A percentile compares a stretch with the other conserved stretches of the same genome.
phyloP scores from a whole-genome alignment of 2,888 invertebrate genomes.

The Erebia palarica region DNA sequence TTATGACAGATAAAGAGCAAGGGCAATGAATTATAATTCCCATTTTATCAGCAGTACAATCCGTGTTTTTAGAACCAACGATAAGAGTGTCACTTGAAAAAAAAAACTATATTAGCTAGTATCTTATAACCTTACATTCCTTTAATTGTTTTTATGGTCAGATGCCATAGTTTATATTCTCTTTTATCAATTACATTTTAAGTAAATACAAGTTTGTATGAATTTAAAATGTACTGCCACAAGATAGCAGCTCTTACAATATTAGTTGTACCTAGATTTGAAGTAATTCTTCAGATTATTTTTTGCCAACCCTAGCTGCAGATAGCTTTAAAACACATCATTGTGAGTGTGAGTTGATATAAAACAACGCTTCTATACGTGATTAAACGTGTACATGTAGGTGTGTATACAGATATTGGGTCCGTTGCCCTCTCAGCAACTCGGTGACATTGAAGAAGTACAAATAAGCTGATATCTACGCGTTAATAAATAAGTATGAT shows the following conservation, averaged over 20 bases:
- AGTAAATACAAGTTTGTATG: background rate
- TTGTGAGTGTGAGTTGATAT: slow-evolving; percentile 37
- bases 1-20: slow-evolving; percentile 59
- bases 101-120: no score
- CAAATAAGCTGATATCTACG: slow-evolving; percentile 75
- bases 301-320: slow-evolving; percentile 44
- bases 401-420: slow-evolving; percentile 67
- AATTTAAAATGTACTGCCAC: background rate
- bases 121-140: background rate
- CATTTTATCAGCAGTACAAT: slow-evolving; percentile 37
- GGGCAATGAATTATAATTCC: slow-evolving; percentile 72
- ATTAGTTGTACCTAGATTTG: background rate
- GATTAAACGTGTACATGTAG: slow-evolving; percentile 53
- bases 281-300: slow-evolving; percentile 1
- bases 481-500: slow-evolving; percentile 62
- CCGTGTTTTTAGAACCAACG: slow-evolving; percentile 22
- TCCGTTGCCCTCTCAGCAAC: slow-evolving; percentile 77
- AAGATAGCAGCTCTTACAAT: background rate
- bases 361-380: slow-evolving; percentile 41
- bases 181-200: no score
- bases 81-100: slow-evolving; percentile 22
- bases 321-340: slow-evolving; percentile 53
- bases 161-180: no score
- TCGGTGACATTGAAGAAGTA: slow-evolving; percentile 80
- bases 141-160: no score